Percentiles rank a stretch among this genome's conserved stretches.
These are phyloP conservation scores for Zaprionus ghesquierei DNA, from an alignment of 1,140 invertebrate species.

Conservation along the genomic window DNA sequence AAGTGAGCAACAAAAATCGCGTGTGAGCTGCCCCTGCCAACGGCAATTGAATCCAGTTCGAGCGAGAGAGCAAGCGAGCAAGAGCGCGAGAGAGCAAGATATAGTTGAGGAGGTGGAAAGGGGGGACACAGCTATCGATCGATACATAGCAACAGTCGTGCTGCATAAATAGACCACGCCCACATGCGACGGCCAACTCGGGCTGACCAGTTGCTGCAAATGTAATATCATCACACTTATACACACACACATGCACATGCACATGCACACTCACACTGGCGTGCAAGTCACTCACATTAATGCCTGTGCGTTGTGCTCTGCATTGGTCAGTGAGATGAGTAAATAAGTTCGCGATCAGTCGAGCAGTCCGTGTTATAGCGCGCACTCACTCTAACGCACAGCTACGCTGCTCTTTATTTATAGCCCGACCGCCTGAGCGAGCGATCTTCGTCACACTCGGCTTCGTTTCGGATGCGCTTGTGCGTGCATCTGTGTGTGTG, in stretches of 20 bases:
- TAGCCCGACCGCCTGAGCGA: conserved; percentile 48
- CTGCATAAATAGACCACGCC: conserved; percentile 65
- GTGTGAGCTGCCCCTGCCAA: conserved; percentile 38
- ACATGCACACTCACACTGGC: background rate
- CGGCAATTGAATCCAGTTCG: conserved; percentile 51
- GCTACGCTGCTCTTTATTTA: conserved; percentile 56
- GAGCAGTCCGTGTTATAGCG: conserved; percentile 42
- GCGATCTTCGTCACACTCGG: conserved; percentile 18
- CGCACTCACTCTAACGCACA: conserved; percentile 55
- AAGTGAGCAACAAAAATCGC: conserved; percentile 18
- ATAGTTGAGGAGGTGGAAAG: background rate
- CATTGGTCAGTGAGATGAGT: conserved; percentile 81
- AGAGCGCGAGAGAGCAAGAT: background rate
- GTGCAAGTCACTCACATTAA: conserved; percentile 16
- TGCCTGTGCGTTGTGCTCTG: conserved; percentile 59
- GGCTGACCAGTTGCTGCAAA: conserved; percentile 41
- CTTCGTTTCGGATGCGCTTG: conserved; percentile 1
- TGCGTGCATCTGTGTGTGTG: conserved; percentile 18
- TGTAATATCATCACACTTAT: conserved; percentile 31
- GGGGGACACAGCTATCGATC: conserved; percentile 39
- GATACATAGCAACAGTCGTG: conserved; percentile 48
- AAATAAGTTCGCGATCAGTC: conserved; percentile 62
- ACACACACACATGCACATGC: background rate
- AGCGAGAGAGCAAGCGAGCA: background rate
- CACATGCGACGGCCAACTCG: conserved; percentile 43